Conservation (phyloP, 1,140 invertebrate genomes). For the Homarus americanus region DNA sequence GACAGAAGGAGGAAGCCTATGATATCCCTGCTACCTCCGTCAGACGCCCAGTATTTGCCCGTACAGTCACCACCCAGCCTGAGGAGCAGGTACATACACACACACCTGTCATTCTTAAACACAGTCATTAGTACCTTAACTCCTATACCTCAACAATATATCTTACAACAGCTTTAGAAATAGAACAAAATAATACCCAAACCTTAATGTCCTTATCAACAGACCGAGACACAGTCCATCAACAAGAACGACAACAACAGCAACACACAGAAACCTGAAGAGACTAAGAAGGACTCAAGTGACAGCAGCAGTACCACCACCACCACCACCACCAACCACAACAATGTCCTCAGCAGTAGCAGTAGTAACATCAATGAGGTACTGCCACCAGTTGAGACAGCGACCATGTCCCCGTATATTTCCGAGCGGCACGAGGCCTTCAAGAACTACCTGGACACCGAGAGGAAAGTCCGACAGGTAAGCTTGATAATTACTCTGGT, state of each 20-base stretch:
- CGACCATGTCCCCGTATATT: slow-evolving; percentile 66
- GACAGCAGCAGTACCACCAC: not conserved
- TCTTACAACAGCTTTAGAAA: too few relatives aligned
- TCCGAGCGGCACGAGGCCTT: slow-evolving; percentile 65
- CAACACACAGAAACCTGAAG: slow-evolving; percentile 22
- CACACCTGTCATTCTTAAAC: not conserved
- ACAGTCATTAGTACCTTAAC: too few relatives aligned
- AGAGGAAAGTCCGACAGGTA: slow-evolving; percentile 69
- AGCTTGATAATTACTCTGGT: slow-evolving; percentile 14
- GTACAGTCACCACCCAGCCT: slow-evolving; percentile 22
- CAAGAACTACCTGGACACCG: slow-evolving; percentile 68
- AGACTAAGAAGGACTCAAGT: not conserved
- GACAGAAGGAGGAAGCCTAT: slow-evolving; percentile 74
- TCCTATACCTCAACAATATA: too few relatives aligned
- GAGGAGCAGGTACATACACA: slow-evolving; percentile 34
- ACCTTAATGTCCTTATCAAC: too few relatives aligned
- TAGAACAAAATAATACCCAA: too few relatives aligned
- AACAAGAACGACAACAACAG: not conserved
- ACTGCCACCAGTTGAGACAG: not conserved
- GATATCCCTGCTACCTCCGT: slow-evolving; percentile 73
- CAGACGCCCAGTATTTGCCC: slow-evolving; percentile 70
- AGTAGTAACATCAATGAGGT: not conserved
- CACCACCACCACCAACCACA: not conserved
- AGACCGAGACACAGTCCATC: not conserved
- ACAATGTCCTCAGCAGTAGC: slow-evolving; percentile 2